Percentiles rank a stretch among this genome's conserved stretches.
These are phyloP conservation scores for Sinella curviseta DNA, from an alignment of 1,140 invertebrate species.

Conservation along the genomic window DNA sequence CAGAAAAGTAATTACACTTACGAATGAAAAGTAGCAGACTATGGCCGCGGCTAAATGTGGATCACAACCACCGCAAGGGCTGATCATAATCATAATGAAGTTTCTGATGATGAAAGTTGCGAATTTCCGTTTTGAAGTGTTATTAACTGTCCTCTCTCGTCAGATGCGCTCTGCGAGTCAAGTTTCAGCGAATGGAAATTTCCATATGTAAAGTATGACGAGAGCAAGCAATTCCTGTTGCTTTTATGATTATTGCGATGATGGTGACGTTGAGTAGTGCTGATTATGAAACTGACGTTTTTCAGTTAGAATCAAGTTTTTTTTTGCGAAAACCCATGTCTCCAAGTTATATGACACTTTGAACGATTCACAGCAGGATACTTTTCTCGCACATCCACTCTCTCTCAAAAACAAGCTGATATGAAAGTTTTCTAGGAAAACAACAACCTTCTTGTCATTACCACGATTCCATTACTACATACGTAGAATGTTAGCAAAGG, in stretches of 20 bases:
- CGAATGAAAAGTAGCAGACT: conserved; percentile 24
- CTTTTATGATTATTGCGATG: no score
- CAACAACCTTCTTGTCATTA: background rate
- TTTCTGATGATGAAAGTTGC: background rate
- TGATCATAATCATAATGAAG: conserved; percentile 8
- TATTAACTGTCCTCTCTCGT: background rate
- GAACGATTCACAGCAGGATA: background rate
- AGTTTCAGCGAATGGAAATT: no score
- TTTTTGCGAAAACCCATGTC: background rate
- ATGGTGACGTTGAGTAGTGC: no score
- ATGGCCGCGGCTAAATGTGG: conserved; percentile 19
- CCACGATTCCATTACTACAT: no score
- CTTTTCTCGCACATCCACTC: no score
- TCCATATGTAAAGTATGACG: no score
- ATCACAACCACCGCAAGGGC: conserved; percentile 18
- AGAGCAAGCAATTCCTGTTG: no score
- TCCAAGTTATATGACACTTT: conserved; percentile 1
- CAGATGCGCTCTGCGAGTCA: background rate
- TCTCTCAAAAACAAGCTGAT: no score
- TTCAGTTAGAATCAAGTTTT: background rate
- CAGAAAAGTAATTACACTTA: background rate
- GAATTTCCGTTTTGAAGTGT: background rate
- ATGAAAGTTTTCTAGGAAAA: background rate
- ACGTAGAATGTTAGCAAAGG: no score
- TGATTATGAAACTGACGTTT: background rate